Evolutionary conservation across 2,113 vertebrate species (phyloP).

Genomic region (Rhegmatorhina hoffmannsi): DNA sequence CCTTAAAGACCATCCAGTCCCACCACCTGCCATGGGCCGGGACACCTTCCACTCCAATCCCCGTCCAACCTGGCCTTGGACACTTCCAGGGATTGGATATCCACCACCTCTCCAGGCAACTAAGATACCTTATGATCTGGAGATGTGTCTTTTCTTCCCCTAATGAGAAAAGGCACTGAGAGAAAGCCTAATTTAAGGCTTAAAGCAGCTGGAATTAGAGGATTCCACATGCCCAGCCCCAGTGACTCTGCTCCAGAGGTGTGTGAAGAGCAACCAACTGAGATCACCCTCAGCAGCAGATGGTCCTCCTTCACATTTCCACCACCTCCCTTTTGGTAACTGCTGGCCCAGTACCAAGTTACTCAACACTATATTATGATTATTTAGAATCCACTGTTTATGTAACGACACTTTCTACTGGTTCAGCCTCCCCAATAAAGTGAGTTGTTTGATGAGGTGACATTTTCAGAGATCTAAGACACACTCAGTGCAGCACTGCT

Average conservation of each 20-base stretch:
- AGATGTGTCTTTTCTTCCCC: fast-evolving
- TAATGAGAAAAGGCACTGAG: not conserved
- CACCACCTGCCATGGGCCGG: not conserved
- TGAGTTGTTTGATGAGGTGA: not conserved
- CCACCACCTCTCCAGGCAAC: not conserved
- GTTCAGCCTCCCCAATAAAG: not conserved
- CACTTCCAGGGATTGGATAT: not conserved
- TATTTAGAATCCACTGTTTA: not conserved
- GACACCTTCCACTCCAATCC: not conserved
- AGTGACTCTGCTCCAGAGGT: not conserved
- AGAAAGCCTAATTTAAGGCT: not conserved
- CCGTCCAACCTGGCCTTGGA: fast-evolving
- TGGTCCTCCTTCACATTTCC: not conserved
- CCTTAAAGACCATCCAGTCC: not conserved
- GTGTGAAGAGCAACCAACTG: not conserved
- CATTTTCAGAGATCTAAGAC: not conserved
- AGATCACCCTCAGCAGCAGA: not conserved
- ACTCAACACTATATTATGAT: not conserved
- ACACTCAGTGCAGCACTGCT: not conserved
- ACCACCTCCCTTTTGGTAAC: not conserved
- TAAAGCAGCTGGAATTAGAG: not conserved
- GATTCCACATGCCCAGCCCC: not conserved
- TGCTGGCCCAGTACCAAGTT: not conserved
- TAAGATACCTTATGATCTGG: not conserved
- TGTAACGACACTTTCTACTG: not conserved